Evolutionary conservation across 2,797 vertebrate species (phyloP).

Genomic region (Muraenolepis orangiensis): DNA sequence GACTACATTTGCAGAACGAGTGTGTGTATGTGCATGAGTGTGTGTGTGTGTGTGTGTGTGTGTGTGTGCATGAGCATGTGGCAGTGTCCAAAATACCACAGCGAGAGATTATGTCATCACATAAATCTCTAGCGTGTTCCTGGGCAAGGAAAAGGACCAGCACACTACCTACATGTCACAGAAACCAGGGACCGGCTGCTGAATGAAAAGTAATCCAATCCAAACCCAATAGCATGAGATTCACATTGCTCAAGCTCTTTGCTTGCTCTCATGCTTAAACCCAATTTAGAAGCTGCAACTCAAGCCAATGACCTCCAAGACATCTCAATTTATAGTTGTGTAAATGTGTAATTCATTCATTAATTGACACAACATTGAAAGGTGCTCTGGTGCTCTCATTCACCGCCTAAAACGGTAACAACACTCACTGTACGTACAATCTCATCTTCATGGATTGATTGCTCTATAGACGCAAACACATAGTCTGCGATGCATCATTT

Average conservation of each 20-base stretch:
- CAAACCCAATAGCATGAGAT: background rate
- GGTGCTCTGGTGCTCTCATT: background rate
- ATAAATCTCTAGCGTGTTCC: background rate
- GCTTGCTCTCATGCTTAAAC: background rate
- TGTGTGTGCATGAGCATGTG: background rate
- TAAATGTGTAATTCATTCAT: background rate
- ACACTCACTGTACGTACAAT: background rate
- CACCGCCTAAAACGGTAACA: background rate
- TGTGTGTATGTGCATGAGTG: background rate
- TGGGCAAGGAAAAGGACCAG: background rate
- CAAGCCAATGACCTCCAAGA: background rate
- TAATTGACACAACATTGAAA: background rate
- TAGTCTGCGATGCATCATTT: background rate
- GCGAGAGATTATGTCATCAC: background rate
- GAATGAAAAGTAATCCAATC: background rate
- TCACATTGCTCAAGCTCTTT: background rate
- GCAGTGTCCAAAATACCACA: background rate
- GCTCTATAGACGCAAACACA: background rate
- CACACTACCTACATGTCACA: background rate
- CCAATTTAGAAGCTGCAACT: background rate
- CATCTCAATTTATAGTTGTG: background rate
- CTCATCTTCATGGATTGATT: background rate
- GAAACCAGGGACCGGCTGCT: background rate
- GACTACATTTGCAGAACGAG: background rate
- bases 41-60: background rate